phyloP scores from a whole-genome alignment of 2,888 invertebrate genomes.

The Drepana falcataria region DNA sequence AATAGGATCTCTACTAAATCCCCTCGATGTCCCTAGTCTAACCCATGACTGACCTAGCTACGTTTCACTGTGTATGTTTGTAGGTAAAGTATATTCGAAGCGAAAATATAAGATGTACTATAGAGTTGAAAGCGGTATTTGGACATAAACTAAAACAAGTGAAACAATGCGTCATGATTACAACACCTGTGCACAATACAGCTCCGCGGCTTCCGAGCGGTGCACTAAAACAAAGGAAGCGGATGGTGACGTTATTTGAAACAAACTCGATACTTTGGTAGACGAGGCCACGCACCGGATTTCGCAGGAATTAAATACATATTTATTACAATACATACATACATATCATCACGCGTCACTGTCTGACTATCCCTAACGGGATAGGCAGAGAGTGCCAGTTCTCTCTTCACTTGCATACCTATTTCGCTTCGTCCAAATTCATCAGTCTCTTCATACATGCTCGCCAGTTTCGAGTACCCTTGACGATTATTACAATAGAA shows the following conservation, averaged over 20 bases:
- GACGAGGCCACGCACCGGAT: background rate
- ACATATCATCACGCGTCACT: no score
- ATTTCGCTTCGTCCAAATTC: no score
- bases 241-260: background rate
- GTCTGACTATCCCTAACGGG: no score
- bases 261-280: background rate
- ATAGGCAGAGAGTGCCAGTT: no score
- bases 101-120: background rate
- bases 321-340: no score
- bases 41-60: no score
- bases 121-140: background rate
- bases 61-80: constrained; percentile 1
- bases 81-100: background rate
- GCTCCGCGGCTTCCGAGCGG: background rate
- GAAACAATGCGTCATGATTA: background rate
- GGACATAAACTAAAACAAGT: background rate
- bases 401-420: no score
- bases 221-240: background rate
- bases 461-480: no score
- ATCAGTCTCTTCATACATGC: no score
- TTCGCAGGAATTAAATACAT: background rate
- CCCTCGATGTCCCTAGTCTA: no score
- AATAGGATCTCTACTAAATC: no score
- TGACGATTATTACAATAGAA: no score
- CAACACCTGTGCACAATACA: background rate